Evolutionary conservation across 2,113 vertebrate genomes (phyloP), one percentile per base, ranked within the genome.

Genomic region (Eclectus roratus): DNA sequence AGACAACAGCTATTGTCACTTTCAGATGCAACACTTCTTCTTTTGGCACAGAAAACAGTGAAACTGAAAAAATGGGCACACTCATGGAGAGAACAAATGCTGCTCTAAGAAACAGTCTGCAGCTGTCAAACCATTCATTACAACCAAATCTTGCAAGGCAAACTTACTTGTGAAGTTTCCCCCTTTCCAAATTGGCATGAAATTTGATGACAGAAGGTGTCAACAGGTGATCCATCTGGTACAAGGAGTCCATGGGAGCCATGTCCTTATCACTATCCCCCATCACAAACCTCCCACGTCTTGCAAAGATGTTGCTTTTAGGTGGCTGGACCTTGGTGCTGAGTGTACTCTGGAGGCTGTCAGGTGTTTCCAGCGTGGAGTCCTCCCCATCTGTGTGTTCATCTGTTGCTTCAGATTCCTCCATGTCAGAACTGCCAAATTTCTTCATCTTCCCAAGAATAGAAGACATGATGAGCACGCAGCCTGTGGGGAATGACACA

Each of bases 181-280:
- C 98, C 97, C 95, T 98, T 74, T 98, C 96, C 97, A 98, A 93
- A 31, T 95, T 97, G 72, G 98, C 94, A 52, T 99, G 98, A 77
- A 99, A 97, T 90, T 97, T 98, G 80, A 99, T 93, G 94, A 97
- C 68, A 46, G 97, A 97, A 63, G 92, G 94, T 31, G 82, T 66
- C 6, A 63, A 2, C 70, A 97, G 97, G 60, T 98, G 94, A 41
- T 98, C 98, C 96, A 99, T 98, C 83, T 98, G 98, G 35, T 98
- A 98, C 44, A 98, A 97, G 13, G 98, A 98, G 94, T 99, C 99
- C 98, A 99, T 99, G 39, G 98, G 98, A 11, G 97, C 98, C 73
- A 96, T 97, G 46, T 98, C 97, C 18, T 96, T 77, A 49, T 98
- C 97, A 0, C 91, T 63, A 19, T 98, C 95, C 10, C 97, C 94